Conservation (phyloP, 1,140 invertebrate genomes). For the Drosophila dunni region DNA sequence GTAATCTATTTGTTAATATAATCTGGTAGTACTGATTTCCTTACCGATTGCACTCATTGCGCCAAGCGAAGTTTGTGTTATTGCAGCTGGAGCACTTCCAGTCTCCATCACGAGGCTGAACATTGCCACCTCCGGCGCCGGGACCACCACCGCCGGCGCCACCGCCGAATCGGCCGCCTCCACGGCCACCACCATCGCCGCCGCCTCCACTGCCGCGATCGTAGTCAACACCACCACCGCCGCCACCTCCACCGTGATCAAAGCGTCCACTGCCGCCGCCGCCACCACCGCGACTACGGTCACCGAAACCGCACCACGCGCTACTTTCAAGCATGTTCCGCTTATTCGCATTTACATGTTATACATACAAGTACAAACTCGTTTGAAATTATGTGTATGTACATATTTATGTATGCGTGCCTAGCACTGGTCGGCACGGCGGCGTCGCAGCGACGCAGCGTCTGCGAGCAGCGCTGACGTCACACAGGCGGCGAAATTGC, state of each 20-base stretch:
- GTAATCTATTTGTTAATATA: too few species aligned
- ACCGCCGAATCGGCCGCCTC: constrained; percentile 82
- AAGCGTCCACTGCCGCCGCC: constrained; percentile 85
- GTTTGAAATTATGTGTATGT: too few species aligned
- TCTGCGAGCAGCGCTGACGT: too few species aligned
- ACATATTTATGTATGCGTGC: too few species aligned
- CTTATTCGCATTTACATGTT: too few species aligned
- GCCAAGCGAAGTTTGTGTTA: constrained; percentile 98
- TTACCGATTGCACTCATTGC: constrained; percentile 94
- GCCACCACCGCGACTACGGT: constrained; percentile 86
- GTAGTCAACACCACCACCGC: constrained; percentile 83
- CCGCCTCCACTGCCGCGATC: constrained; percentile 86
- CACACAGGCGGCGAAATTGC: too few species aligned
- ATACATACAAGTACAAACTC: too few species aligned
- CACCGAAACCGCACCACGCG: constrained; percentile 87
- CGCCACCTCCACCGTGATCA: constrained; percentile 85
- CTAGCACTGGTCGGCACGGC: too few species aligned
- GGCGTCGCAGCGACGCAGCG: too few species aligned
- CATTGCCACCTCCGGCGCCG: constrained; percentile 84
- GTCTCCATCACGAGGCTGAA: constrained; percentile 89
- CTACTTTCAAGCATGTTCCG: too few species aligned
- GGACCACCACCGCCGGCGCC: constrained; percentile 86
- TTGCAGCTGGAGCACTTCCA: constrained; percentile 95
- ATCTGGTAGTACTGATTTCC: constrained; percentile 1
- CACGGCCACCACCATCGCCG: constrained; percentile 82